A percentile compares a stretch with the other conserved stretches of the same genome.
These are phyloP conservation scores for Sinocyclocheilus maitianheensis DNA, from an alignment of 2,113 vertebrate species.

Conservation along the genomic window DNA sequence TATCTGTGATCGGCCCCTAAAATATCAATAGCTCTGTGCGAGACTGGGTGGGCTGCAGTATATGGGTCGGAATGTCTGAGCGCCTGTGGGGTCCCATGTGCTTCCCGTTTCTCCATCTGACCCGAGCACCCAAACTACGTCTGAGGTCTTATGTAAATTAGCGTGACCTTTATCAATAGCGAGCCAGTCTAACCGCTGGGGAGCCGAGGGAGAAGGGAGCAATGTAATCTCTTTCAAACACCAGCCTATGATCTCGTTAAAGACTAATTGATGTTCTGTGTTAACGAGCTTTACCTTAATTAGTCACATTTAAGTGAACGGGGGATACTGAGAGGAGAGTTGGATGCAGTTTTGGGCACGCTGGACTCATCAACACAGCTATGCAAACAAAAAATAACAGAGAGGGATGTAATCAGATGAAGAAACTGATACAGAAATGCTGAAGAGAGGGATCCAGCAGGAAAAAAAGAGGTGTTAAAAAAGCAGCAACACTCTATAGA, in stretches of 20 bases:
- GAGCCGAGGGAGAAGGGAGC: constrained; percentile 59
- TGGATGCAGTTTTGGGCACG: constrained; percentile 49
- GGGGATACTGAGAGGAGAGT: constrained; percentile 48
- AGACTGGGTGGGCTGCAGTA: constrained; percentile 26
- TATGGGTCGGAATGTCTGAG: not conserved
- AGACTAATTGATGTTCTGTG: constrained; percentile 78
- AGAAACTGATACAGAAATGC: constrained; percentile 34
- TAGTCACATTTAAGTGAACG: constrained; percentile 76
- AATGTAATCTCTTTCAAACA: constrained; percentile 76
- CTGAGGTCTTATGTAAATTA: constrained; percentile 60
- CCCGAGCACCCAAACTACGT: constrained; percentile 31
- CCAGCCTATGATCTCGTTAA: constrained; percentile 78
- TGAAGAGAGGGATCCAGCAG: constrained; percentile 48
- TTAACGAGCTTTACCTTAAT: constrained; percentile 82
- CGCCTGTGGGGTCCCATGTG: not conserved
- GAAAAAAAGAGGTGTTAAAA: constrained; percentile 42
- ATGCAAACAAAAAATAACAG: constrained; percentile 26
- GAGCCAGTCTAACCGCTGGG: constrained; percentile 53
- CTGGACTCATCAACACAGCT: constrained; percentile 33
- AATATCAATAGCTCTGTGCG: constrained; percentile 16
- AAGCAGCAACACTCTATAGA: constrained; percentile 25
- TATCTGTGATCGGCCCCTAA: not conserved
- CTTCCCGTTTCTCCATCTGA: constrained; percentile 20
- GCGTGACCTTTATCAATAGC: constrained; percentile 62
- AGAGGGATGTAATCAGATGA: constrained; percentile 1